phyloP scores from a whole-genome alignment of 1,140 invertebrate species.

The Potamilus streckersoni region DNA sequence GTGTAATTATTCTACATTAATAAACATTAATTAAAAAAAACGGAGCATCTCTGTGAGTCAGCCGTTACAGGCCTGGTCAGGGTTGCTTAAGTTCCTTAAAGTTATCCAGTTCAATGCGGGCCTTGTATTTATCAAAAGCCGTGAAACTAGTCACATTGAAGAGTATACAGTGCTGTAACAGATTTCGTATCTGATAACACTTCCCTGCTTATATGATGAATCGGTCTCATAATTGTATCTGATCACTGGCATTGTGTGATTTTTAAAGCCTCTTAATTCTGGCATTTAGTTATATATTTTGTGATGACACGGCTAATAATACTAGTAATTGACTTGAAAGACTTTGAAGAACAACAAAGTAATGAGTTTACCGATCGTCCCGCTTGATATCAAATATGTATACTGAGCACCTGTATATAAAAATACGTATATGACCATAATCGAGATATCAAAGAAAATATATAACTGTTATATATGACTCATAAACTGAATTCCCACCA shows the following conservation, averaged over 20 bases:
- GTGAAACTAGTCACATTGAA: background rate
- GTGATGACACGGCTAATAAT: constrained; percentile 17
- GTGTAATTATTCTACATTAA: no score
- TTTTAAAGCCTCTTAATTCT: constrained; percentile 26
- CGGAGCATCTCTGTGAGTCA: no score
- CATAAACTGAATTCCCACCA: no score
- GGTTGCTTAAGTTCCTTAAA: background rate
- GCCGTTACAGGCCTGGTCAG: no score
- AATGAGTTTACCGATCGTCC: no score
- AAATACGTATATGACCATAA: no score
- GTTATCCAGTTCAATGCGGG: background rate
- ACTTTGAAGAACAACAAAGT: no score
- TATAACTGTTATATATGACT: no score
- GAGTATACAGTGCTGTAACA: background rate
- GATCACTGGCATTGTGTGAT: constrained; percentile 9
- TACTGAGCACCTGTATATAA: no score
- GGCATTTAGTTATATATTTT: constrained; percentile 27
- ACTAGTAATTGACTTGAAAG: constrained; percentile 5
- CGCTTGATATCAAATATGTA: no score
- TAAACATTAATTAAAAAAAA: no score
- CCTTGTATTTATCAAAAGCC: background rate
- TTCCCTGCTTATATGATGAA: constrained; percentile 4
- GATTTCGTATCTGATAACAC: constrained; percentile 2
- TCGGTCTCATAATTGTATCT: constrained; percentile 7
- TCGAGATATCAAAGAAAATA: no score